Evolutionary conservation across 2,888 invertebrate genomes (phyloP), one percentile per base, ranked within the genome.

Genomic region (Drosophila bunnanda): DNA sequence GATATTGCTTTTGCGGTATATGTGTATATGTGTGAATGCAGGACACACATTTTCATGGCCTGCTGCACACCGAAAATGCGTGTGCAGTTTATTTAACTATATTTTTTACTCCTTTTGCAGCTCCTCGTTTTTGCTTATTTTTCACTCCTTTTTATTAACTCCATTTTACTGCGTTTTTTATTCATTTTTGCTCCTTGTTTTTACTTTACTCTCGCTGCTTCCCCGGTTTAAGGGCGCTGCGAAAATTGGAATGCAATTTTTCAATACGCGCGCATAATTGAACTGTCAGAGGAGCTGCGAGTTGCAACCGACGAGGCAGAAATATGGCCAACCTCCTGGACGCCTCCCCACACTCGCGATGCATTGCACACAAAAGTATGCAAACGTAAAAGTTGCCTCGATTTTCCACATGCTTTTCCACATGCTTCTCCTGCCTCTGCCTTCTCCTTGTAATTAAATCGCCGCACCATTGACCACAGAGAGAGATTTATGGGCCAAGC

Each of bases 1-100:
- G 77, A 84, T 89, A 84, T 84, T 84, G 89, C 89, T 89, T 89
- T 75, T 75, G 56, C 75, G 10, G 52, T 57, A 74, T 54, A 36
- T 54, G 22, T 55, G 50, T 71, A 46, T 55, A 44, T 36, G 30
- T 55, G 43, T 68, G 39, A 22, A 55, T 68, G 43, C 38, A 48
- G 48, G 30, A 22, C 53, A 44, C 53, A 72, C 70, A 76, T 81
- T 81, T 85, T 66, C 80, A 84, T 84, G 88, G 75, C 59, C 54
- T 67, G 52, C 56, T 78, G 78, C 73, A 73, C 75, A 72, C 53
- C 57, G 68, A 58, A 68, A 66, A 52, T 52, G 50, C 61, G 44
- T 52, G 53, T 43, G 25, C 73, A 53, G 52, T 52, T 61, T 68
- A 68, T 75, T 69, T 58, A 53, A 65, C 39, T 54, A 57, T 41